Conservation (phyloP, 2,797 vertebrate species). For the Amniataba percoides region DNA sequence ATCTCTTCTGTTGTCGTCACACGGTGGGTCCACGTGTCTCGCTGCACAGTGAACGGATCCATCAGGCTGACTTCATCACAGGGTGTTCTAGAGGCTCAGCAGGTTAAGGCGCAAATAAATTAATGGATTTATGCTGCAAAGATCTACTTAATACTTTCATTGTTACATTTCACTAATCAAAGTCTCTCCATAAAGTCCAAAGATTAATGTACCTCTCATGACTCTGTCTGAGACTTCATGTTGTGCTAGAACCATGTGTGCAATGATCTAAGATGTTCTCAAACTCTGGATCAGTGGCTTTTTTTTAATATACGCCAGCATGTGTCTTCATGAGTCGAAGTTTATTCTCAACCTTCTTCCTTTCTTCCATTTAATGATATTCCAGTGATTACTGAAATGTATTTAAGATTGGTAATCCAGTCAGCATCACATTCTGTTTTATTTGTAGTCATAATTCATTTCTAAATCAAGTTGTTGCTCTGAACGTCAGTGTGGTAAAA, state of each 20-base stretch:
- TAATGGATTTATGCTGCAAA: neutral
- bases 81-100: neutral
- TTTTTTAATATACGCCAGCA: neutral
- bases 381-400: neutral
- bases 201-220: neutral
- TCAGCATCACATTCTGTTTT: neutral
- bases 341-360: neutral
- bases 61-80: neutral
- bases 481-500: neutral
- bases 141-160: neutral
- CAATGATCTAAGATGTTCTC: neutral
- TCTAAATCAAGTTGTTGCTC: neutral
- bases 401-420: neutral
- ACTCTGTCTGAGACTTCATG: neutral
- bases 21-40: constrained; percentile 29
- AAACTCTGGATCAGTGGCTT: neutral
- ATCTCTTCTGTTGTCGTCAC: constrained; percentile 33
- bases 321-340: neutral
- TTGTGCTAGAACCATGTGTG: neutral
- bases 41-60: neutral
- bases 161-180: neutral
- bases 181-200: neutral
- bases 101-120: neutral
- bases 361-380: neutral
- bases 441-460: neutral